Conservation (phyloP, 2,797 vertebrate species). For the Aldrovandia affinis region DNA sequence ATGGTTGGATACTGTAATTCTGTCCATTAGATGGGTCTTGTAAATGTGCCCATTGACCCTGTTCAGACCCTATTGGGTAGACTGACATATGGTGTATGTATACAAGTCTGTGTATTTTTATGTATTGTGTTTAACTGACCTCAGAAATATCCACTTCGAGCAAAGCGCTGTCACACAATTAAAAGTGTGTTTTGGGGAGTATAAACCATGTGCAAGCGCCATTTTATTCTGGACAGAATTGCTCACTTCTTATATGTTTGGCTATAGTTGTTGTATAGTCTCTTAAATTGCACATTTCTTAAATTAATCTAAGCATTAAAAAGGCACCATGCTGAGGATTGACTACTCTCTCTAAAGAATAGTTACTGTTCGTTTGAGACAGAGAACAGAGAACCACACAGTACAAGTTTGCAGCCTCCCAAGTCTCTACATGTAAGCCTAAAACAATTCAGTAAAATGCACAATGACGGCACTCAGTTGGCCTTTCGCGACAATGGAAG, state of each 20-base stretch:
- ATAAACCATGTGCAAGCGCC: too few relatives aligned
- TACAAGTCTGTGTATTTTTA: neutral
- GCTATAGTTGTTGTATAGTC: too few relatives aligned
- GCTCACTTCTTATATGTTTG: too few relatives aligned
- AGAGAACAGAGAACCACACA: too few relatives aligned
- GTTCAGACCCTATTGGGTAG: neutral
- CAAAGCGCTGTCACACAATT: neutral
- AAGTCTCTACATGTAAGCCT: neutral
- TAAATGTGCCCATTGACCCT: neutral
- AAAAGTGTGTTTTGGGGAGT: neutral
- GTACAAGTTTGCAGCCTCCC: too few relatives aligned
- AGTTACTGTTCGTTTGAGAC: too few relatives aligned
- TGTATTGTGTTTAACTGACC: neutral
- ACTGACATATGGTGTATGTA: neutral
- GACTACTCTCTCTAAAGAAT: too few relatives aligned
- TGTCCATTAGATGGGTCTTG: neutral
- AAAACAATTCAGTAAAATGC: neutral
- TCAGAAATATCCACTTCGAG: neutral
- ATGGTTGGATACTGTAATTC: neutral
- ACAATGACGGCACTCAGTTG: neutral
- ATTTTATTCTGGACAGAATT: too few relatives aligned
- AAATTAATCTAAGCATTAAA: too few relatives aligned
- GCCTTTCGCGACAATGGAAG: constrained; percentile 12
- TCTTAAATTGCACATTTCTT: too few relatives aligned
- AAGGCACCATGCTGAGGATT: too few relatives aligned